These are phyloP conservation scores for Harmothoe impar DNA, from an alignment of 2,888 invertebrate species.

Conservation along the genomic window DNA sequence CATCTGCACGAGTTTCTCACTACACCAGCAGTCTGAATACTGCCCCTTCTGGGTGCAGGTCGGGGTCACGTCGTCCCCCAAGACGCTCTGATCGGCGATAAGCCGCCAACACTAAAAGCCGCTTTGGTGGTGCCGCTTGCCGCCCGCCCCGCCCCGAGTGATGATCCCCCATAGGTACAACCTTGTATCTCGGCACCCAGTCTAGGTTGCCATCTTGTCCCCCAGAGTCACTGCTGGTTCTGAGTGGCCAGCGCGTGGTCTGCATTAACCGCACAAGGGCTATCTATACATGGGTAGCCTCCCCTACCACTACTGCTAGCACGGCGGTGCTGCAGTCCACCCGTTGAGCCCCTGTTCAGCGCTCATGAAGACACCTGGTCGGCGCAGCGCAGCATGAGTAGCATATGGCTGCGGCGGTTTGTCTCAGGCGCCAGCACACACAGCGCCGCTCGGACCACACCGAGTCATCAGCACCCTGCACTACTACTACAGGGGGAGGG, in stretches of 20 bases:
- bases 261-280: no score
- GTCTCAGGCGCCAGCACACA: conserved; percentile 48
- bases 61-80: not conserved
- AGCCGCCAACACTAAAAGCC: conserved; percentile 49
- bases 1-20: not conserved
- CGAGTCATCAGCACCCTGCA: not conserved
- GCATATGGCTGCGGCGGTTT: conserved; percentile 41
- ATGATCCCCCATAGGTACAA: conserved; percentile 32
- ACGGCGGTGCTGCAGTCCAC: no score
- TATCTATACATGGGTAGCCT: no score
- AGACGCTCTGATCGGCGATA: conserved; percentile 30
- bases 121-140: not conserved
- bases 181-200: not conserved
- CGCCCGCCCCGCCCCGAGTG: conserved; percentile 28
- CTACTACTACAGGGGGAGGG: not conserved
- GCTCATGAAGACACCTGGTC: conserved; percentile 37
- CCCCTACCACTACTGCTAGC: no score
- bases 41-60: not conserved
- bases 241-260: no score
- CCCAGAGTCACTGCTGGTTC: no score
- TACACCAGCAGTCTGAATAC: not conserved
- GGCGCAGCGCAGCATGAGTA: not conserved
- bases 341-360: not conserved
- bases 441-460: not conserved
- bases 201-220: no score